Percentiles rank a stretch among this genome's conserved stretches.
phyloP scores from a whole-genome alignment of 2,888 invertebrate species.

The Corythucha ciliata region DNA sequence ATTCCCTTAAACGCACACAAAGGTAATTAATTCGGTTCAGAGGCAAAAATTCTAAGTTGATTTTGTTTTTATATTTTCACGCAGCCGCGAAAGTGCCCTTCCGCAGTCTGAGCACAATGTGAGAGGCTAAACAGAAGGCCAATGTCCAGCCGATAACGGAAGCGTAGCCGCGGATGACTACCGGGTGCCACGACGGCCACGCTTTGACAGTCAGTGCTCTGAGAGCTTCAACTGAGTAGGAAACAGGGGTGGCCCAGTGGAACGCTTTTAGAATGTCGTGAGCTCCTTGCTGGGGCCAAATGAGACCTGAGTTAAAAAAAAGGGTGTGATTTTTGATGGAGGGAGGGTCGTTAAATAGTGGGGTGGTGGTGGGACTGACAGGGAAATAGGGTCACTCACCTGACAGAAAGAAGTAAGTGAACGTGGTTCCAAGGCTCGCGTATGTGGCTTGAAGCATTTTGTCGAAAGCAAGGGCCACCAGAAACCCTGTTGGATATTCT shows the following conservation, averaged over 20 bases:
- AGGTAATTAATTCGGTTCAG: too few relatives aligned
- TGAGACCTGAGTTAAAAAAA: slow-evolving; percentile 32
- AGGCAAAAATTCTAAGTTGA: too few relatives aligned
- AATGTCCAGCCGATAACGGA: slow-evolving; percentile 57
- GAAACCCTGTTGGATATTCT: slow-evolving; percentile 33
- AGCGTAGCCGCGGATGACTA: slow-evolving; percentile 65
- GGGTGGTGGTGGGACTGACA: not conserved
- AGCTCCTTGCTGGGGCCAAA: slow-evolving; percentile 60
- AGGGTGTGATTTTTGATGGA: not conserved
- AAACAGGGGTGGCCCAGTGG: slow-evolving; percentile 64
- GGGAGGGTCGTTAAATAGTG: not conserved
- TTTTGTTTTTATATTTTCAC: too few relatives aligned
- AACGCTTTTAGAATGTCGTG: slow-evolving; percentile 50
- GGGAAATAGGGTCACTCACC: slow-evolving; percentile 28
- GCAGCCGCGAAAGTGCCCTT: slow-evolving; percentile 24
- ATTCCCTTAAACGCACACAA: too few relatives aligned
- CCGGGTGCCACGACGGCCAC: slow-evolving; percentile 53
- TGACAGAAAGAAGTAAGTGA: slow-evolving; percentile 33
- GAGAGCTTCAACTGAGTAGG: slow-evolving; percentile 65
- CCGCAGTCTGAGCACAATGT: slow-evolving; percentile 22
- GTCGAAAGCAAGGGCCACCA: slow-evolving; percentile 31
- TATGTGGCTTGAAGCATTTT: slow-evolving; percentile 33
- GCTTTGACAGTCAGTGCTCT: slow-evolving; percentile 69
- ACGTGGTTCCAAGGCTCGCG: slow-evolving; percentile 32
- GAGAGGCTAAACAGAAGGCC: slow-evolving; percentile 45